phyloP scores from a whole-genome alignment of 2,113 vertebrate genomes.

The Gulo gulo region DNA sequence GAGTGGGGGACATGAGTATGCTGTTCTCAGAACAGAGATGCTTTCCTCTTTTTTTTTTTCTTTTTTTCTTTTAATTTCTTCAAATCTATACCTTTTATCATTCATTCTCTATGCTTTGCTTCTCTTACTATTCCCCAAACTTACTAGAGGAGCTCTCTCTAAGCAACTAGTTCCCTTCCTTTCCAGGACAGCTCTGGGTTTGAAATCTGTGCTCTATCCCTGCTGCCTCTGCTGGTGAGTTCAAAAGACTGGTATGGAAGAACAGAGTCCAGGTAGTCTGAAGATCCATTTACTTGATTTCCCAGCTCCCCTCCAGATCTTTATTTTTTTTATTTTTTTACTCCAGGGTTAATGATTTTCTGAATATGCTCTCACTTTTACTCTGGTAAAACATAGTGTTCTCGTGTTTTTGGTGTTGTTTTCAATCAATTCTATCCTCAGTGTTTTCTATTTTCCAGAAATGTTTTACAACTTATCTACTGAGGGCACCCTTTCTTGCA shows the following conservation, averaged over 20 bases:
- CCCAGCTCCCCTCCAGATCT: not conserved
- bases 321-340: not conserved
- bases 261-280: not conserved
- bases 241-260: not conserved
- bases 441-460: not conserved
- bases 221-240: not conserved
- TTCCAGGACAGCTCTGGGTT: not conserved
- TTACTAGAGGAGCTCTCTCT: not conserved
- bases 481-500: not conserved
- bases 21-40: not conserved
- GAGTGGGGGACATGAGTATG: accelerated
- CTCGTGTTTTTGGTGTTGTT: not conserved
- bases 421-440: not conserved
- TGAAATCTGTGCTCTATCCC: not conserved
- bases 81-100: not conserved
- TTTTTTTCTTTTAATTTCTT: not conserved
- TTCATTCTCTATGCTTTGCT: not conserved
- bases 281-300: not conserved
- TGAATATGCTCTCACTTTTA: not conserved
- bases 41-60: not conserved
- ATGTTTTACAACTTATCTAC: not conserved
- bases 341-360: not conserved
- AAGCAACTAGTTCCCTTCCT: not conserved
- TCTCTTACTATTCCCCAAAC: not conserved
- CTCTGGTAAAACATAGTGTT: not conserved